Percentiles rank a stretch among this genome's conserved stretches.
These are phyloP conservation scores for Halcyon smyrnensis DNA, from an alignment of 2,797 vertebrate genomes.

Conservation along the genomic window DNA sequence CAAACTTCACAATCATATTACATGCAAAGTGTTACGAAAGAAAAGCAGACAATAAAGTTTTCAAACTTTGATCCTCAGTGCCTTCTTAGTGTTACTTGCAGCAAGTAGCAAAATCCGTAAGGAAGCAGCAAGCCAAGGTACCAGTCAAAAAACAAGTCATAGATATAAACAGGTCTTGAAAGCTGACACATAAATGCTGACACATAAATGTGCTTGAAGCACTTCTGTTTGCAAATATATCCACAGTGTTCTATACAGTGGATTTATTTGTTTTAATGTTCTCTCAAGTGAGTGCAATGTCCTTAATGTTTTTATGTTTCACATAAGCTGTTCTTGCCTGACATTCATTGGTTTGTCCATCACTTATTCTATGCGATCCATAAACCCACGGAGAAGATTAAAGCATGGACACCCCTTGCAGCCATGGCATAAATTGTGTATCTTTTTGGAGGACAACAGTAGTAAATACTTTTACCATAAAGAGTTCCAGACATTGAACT, in stretches of 20 bases:
- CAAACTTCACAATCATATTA: background rate
- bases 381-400: slow-evolving; percentile 1
- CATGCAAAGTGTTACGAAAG: background rate
- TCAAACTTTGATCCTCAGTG: background rate
- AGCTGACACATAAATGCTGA: background rate
- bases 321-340: background rate
- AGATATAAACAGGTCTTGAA: background rate
- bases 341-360: background rate
- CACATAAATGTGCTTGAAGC: background rate
- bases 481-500: background rate
- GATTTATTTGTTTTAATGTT: background rate
- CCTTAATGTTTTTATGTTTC: background rate
- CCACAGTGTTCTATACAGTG: background rate
- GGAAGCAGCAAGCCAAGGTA: background rate
- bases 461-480: background rate
- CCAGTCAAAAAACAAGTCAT: background rate
- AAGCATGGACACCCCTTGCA: background rate
- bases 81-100: background rate
- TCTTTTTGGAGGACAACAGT: background rate
- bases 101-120: background rate
- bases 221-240: background rate
- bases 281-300: background rate
- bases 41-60: background rate
- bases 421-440: background rate
- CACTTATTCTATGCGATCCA: background rate